Evolutionary conservation across 2,113 vertebrate genomes (phyloP).

Genomic region (Gallinago media): DNA sequence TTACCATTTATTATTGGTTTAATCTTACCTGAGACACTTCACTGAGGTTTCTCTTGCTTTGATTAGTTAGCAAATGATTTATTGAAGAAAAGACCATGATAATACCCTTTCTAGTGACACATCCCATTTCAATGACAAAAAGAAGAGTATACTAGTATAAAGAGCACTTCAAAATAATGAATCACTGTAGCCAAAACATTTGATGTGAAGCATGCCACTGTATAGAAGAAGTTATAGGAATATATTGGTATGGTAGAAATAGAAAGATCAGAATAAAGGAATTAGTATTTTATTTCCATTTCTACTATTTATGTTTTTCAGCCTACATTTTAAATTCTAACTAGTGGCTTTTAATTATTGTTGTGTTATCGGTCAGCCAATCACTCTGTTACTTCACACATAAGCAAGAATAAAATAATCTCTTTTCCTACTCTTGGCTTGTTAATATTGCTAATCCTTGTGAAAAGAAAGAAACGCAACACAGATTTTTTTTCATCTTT

Average conservation of each 20-base stretch:
- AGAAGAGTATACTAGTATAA: neutral
- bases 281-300: conserved; percentile 21
- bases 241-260: neutral
- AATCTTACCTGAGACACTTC: neutral
- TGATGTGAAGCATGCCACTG: neutral
- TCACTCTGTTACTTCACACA: neutral
- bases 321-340: conserved; percentile 6
- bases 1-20: conserved; percentile 4
- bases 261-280: conserved; percentile 1
- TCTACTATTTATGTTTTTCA: neutral
- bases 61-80: neutral
- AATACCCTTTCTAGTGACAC: conserved; percentile 23
- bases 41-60: conserved; percentile 29
- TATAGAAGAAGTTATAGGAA: neutral
- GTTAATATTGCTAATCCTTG: conserved; percentile 14
- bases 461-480: conserved; percentile 8
- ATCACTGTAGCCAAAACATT: neutral
- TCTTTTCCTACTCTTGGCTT: conserved; percentile 30
- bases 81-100: neutral
- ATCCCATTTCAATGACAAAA: conserved; percentile 22
- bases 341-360: conserved; percentile 3
- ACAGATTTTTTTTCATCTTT: neutral
- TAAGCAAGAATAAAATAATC: conserved; percentile 8
- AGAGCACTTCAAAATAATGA: neutral
- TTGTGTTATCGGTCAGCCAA: neutral